Base-by-base conservation (phyloP, 2,113 vertebrate species). In the Dolichallabes microphthalmus region DNA sequence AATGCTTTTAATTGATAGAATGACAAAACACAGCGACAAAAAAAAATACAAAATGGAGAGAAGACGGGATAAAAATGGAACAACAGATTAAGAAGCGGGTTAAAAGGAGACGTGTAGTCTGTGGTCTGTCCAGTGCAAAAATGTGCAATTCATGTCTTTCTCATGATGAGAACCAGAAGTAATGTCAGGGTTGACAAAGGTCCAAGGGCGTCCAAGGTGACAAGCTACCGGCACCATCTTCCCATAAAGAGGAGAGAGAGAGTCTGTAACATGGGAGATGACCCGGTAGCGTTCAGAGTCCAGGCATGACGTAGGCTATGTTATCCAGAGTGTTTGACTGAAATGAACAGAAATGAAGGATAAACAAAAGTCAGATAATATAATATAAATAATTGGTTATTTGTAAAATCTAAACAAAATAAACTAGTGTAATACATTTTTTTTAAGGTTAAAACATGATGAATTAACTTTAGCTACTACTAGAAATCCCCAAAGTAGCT, bases 291-390 rank as follows among this genome's bases (percentile, higher is more conserved):
- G 11, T 52, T 95, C 84, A 96, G 85, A 95, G 87, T 10, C 95
- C 94, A 13, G 94, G 95, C 97, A 98, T 99, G 92, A 99, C 93
- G 90, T 98, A 99, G 79, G 96, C 95, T 83, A 99, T 97, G 94
- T 99, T 99, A 92, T 99, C 98, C 90, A 99, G 92, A 80, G 98
- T 97, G 85, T 96, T 96, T 35, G 95, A 95, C 98, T 99, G 88
- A 9, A 90, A 87, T 82, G n/a, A 8, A 68, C 77, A 80, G 58
- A 83, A 25, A 82, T 22, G 55, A 52, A 77, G 25, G 1, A 74
- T 57, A 71, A 6, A 82, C 2, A 5, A 8, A 27, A 32, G 45
- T 73, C 35, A 73, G 11, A 22, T 71, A 19, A 71, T 20, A 63
- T 63, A 22, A 55, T 15, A 15, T 55, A 58, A 20, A 5, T 58